These are phyloP conservation scores for Abscondita cerata DNA, from an alignment of 2,888 invertebrate species.

Conservation along the genomic window DNA sequence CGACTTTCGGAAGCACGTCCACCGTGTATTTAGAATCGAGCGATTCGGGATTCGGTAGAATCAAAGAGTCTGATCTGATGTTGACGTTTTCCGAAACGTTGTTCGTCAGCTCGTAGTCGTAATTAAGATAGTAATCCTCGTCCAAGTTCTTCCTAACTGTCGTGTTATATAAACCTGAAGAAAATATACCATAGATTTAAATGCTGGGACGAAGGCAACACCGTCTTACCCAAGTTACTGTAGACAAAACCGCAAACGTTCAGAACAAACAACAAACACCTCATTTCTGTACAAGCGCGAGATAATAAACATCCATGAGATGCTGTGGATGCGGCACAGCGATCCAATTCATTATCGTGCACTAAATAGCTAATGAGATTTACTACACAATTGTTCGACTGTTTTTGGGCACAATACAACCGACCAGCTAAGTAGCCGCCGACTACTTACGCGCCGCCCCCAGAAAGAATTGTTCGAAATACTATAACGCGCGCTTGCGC, in stretches of 20 bases:
- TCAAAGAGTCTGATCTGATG: slow-evolving; percentile 51
- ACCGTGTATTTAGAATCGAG: slow-evolving; percentile 54
- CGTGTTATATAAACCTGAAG: slow-evolving; percentile 40
- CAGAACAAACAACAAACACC: slow-evolving; percentile 17
- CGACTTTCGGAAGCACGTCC: slow-evolving; percentile 61
- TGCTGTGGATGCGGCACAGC: slow-evolving; percentile 48
- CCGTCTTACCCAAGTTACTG: slow-evolving; percentile 13
- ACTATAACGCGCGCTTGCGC: slow-evolving; percentile 38
- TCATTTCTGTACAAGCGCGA: slow-evolving; percentile 18
- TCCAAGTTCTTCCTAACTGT: slow-evolving; percentile 47
- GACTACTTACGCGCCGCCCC: neutral
- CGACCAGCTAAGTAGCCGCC: slow-evolving; percentile 3
- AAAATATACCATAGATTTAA: neutral
- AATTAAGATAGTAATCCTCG: slow-evolving; percentile 56
- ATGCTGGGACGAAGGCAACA: neutral
- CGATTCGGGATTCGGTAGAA: slow-evolving; percentile 55
- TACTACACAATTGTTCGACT: slow-evolving; percentile 30
- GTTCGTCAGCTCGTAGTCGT: slow-evolving; percentile 54
- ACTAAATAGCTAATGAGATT: no score
- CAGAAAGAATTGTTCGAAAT: neutral
- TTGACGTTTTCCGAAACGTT: slow-evolving; percentile 45
- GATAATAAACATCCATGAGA: slow-evolving; percentile 20
- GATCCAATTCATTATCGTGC: slow-evolving; percentile 21
- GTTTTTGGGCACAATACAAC: neutral
- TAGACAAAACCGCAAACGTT: slow-evolving; percentile 18